Percentiles rank a stretch among this genome's conserved stretches.
These are phyloP conservation scores for Melanotaenia duboulayi DNA, from an alignment of 2,113 vertebrate species.

Conservation along the genomic window DNA sequence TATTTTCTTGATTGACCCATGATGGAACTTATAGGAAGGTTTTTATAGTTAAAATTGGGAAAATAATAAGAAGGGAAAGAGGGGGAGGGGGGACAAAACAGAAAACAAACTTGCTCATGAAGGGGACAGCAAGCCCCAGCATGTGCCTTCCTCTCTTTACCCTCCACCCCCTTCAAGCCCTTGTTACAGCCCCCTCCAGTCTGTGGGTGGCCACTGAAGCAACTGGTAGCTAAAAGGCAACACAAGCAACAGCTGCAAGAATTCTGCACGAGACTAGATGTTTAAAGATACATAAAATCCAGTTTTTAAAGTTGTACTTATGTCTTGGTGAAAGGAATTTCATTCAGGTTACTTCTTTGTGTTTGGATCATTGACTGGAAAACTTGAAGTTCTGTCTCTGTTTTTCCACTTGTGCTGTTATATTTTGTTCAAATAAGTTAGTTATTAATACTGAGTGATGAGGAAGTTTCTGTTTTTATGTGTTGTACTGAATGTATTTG, in stretches of 20 bases:
- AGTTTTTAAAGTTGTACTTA: not conserved
- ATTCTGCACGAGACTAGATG: not conserved
- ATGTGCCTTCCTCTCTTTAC: conserved; percentile 40
- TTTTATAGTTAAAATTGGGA: too few relatives aligned
- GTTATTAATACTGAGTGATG: not conserved
- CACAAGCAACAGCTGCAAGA: conserved; percentile 57
- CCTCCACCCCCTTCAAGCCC: conserved; percentile 9
- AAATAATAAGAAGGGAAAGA: too few relatives aligned
- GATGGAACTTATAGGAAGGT: not conserved
- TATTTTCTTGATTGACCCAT: not conserved
- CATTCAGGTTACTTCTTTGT: conserved; percentile 32
- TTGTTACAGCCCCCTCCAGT: conserved; percentile 13
- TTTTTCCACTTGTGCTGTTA: not conserved
- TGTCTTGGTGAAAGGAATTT: not conserved
- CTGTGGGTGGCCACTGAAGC: conserved; percentile 65
- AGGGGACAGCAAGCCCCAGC: conserved; percentile 61
- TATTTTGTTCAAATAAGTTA: not conserved
- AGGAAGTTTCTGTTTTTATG: not conserved
- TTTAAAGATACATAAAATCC: not conserved
- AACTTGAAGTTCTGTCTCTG: not conserved
- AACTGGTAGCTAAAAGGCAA: conserved; percentile 56
- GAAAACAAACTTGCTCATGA: conserved; percentile 5
- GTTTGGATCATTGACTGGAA: conserved; percentile 13
- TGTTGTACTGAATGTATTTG: conserved; percentile 1
- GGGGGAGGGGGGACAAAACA: too few relatives aligned